Evolutionary conservation across 2,888 invertebrate species (phyloP).

Genomic region (Acleris sparsana): DNA sequence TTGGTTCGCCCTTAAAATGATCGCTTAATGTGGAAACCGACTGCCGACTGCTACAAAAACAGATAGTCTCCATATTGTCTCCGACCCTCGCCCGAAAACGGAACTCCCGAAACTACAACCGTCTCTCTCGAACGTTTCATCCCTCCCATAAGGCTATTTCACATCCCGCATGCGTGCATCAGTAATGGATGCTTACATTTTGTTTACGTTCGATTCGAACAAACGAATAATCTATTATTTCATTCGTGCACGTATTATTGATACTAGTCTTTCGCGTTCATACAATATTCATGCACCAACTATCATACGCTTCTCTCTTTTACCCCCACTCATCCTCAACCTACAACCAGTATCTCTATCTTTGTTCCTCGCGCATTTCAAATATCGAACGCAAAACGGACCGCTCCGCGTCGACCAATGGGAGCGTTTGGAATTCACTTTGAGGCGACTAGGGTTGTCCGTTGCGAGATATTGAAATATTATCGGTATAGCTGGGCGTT

Average conservation of each 20-base stretch:
- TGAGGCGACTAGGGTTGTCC: slow-evolving; percentile 63
- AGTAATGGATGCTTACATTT: slow-evolving; percentile 80
- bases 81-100: slow-evolving; percentile 39
- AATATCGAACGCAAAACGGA: slow-evolving; percentile 59
- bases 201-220: slow-evolving; percentile 82
- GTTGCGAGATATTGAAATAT: slow-evolving; percentile 77
- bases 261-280: slow-evolving; percentile 75
- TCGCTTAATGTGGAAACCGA: slow-evolving; percentile 81
- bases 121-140: slow-evolving; percentile 54
- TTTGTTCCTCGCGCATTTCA: slow-evolving; percentile 53
- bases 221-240: slow-evolving; percentile 84
- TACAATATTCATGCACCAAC: slow-evolving; percentile 71
- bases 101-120: slow-evolving; percentile 48
- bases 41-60: slow-evolving; percentile 80
- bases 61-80: slow-evolving; percentile 64
- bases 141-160: slow-evolving; percentile 44
- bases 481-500: slow-evolving; percentile 77
- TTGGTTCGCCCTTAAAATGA: slow-evolving; percentile 82
- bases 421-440: slow-evolving; percentile 71
- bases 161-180: slow-evolving; percentile 60
- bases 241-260: slow-evolving; percentile 83
- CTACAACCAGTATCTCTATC: slow-evolving; percentile 45
- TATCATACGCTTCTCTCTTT: slow-evolving; percentile 58
- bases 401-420: slow-evolving; percentile 59
- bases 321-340: slow-evolving; percentile 23